phyloP scores from a whole-genome alignment of 2,113 vertebrate genomes.

The Planiliza haematocheilus region DNA sequence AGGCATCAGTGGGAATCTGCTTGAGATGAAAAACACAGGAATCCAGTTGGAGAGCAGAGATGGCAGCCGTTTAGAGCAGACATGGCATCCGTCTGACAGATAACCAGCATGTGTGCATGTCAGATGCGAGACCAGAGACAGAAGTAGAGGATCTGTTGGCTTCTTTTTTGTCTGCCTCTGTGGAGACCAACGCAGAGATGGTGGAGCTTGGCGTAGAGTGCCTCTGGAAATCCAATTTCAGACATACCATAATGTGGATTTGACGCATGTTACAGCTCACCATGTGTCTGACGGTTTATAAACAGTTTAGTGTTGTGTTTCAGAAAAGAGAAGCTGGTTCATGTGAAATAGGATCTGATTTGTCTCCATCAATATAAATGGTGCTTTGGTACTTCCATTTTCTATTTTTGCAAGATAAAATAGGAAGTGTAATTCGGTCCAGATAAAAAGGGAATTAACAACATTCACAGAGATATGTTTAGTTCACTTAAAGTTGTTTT shows the following conservation, averaged over 20 bases:
- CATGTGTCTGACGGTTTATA: no score
- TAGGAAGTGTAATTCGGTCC: no score
- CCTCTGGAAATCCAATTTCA: conserved; percentile 10
- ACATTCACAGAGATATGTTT: no score
- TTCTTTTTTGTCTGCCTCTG: conserved; percentile 55
- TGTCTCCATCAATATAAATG: no score
- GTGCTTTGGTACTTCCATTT: no score
- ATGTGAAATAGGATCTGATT: no score
- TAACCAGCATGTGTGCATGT: conserved; percentile 71
- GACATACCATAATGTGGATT: neutral
- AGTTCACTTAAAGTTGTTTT: no score
- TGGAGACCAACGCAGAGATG: conserved; percentile 14
- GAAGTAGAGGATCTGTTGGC: conserved; percentile 44
- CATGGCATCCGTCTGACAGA: conserved; percentile 74
- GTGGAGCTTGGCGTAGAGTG: neutral
- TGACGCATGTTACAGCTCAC: neutral
- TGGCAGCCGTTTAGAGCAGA: conserved; percentile 78
- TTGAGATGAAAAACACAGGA: conserved; percentile 75
- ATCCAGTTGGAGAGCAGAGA: conserved; percentile 74
- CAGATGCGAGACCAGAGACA: conserved; percentile 67
- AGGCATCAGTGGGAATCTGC: conserved; percentile 67
- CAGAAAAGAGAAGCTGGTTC: no score
- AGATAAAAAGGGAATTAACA: no score
- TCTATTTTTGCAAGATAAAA: no score
- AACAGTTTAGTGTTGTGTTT: no score